phyloP scores from a whole-genome alignment of 2,888 invertebrate genomes.

The Allolobophora icterica region DNA sequence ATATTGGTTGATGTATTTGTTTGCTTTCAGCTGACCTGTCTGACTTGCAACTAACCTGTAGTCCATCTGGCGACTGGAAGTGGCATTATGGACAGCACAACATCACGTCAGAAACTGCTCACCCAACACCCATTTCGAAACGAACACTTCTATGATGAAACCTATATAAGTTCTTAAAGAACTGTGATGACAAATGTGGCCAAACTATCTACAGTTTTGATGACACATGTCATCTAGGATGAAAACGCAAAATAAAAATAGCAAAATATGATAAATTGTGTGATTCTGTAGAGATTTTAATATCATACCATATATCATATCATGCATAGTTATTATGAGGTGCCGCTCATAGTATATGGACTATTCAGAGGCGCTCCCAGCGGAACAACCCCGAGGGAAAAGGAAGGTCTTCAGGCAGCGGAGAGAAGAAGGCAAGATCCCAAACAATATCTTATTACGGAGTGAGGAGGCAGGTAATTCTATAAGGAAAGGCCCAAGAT shows the following conservation, averaged over 20 bases:
- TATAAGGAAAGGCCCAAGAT: too few relatives aligned
- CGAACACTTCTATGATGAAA: slow-evolving; percentile 17
- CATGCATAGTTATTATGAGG: too few relatives aligned
- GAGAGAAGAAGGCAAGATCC: too few relatives aligned
- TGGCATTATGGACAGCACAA: neutral
- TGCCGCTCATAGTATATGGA: too few relatives aligned
- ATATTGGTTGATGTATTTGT: neutral
- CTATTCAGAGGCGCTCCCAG: too few relatives aligned
- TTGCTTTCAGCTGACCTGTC: neutral
- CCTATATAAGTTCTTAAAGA: neutral
- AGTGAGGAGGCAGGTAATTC: too few relatives aligned
- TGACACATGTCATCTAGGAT: neutral
- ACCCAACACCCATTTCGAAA: neutral
- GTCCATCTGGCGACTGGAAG: slow-evolving; percentile 17
- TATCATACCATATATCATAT: too few relatives aligned
- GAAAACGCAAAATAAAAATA: neutral
- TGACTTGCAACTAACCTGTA: neutral
- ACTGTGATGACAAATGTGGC: neutral
- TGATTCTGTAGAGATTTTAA: neutral
- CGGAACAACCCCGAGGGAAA: too few relatives aligned
- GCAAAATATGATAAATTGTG: neutral
- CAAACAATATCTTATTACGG: too few relatives aligned
- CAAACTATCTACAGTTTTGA: neutral
- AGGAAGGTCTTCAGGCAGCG: too few relatives aligned
- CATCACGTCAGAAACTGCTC: neutral